These are phyloP conservation scores for Pangasianodon hypophthalmus DNA, from an alignment of 2,113 vertebrate genomes.

Conservation along the genomic window DNA sequence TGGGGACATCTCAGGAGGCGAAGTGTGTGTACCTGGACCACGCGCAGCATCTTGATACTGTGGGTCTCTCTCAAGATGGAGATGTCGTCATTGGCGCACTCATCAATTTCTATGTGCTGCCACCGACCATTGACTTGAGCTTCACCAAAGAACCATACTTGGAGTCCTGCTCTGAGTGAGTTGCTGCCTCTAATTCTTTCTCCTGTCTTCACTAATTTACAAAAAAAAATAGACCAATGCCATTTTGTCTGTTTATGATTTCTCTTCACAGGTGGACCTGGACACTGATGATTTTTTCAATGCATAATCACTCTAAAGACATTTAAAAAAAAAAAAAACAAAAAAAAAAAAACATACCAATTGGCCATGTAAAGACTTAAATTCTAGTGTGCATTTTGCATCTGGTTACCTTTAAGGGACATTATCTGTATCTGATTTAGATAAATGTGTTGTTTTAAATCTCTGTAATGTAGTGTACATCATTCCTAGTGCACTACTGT, in stretches of 20 bases:
- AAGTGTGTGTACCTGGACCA: slow-evolving; percentile 61
- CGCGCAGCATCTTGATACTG: background rate
- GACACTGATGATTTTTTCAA: background rate
- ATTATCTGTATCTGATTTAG: background rate
- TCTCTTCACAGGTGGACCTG: background rate
- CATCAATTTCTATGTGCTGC: slow-evolving; percentile 61
- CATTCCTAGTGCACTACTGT: background rate
- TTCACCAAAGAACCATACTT: slow-evolving; percentile 57
- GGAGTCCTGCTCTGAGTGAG: slow-evolving; percentile 59
- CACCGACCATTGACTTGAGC: slow-evolving; percentile 50
- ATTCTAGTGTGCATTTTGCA: background rate
- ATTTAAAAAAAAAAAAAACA: background rate
- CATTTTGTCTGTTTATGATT: background rate
- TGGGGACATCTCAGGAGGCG: slow-evolving; percentile 7
- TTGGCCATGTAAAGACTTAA: background rate
- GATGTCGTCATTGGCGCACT: slow-evolving; percentile 70
- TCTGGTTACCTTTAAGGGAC: background rate
- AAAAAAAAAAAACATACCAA: no score
- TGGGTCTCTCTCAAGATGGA: slow-evolving; percentile 67
- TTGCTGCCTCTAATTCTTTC: background rate
- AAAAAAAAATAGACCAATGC: background rate
- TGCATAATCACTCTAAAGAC: no score
- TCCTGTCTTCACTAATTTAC: background rate
- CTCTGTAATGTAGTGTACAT: background rate
- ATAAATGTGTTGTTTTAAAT: background rate